Evolutionary conservation across 2,797 vertebrate species (phyloP), one percentile per base, ranked within the genome.

Genomic region (Anabacerthia variegaticeps): DNA sequence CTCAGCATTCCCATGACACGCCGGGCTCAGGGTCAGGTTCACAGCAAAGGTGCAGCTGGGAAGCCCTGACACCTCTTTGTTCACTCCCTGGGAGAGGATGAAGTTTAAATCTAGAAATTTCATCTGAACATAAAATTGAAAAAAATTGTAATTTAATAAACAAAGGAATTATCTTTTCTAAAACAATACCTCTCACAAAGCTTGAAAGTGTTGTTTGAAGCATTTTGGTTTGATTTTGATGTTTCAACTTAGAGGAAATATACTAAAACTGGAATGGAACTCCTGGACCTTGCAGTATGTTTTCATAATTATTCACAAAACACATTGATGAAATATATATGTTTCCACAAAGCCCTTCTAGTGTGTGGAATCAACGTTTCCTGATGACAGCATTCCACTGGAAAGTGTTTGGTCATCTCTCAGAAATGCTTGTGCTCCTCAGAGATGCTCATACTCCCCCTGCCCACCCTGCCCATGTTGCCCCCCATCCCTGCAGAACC

Each of bases 251-350:
- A n/a, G 34, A 73, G 71, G 24, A 65, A 85, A 85, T 87, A 95
- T 36, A 67, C 34, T 76, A 55, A 66, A 82, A 74, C 24, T 28
- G n/a, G 65, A 62, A 76, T 41, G 37, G 66, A 88, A 58, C 54
- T 54, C 89, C 59, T 48, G 39, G 75, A 62, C 68, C 85, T 83
- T 2, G 1, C 10, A 52, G 88, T 19, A 20, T 79, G 72, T 89
- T 94, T 91, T 86, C 75, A 73, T 66, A 89, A 87, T 85, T 77
- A 89, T 62, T 91, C 93, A 92, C 85, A 56, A 92, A 94, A 79
- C 81, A 62, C 7, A 2, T 39, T 2, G 55, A 78, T 91, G 89
- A 95, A 85, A 92, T 62, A 65, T 58, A 72, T 43, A 59, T 49
- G 68, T 85, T 92, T 73, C 71, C 84, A 82, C 75, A 46, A 88